Evolutionary conservation across 1,140 invertebrate genomes (phyloP), one percentile per base, ranked within the genome.

Genomic region (Camponotus floridanus): DNA sequence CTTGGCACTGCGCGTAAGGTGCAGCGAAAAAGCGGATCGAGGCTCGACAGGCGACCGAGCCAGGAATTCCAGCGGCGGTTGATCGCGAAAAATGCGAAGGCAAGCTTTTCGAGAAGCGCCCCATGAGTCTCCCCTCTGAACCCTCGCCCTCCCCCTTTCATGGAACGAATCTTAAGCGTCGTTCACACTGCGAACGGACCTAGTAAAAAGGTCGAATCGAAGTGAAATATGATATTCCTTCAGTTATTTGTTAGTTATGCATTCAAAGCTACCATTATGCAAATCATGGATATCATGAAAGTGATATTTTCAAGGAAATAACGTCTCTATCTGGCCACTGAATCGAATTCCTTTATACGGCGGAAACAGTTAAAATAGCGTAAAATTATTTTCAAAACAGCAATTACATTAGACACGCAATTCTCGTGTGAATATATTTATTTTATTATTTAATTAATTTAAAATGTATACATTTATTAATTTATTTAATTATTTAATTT

Each of bases 81-180:
- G 83, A 80, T 80, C 83, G 83, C 76, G 76, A 85, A 85, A 85
- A 85, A 85, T 78, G 74, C 76, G 74, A 79, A 85, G 76, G 74
- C 74, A 76, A 79, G 83, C 76, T 85, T 79, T 76, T 85, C 74
- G 51, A 85, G 76, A 80, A 45, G 42, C 62, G 33, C 57, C n/a
- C 59, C 57, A 26, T 39, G 39, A n/a, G 48, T 39, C 21, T 31
- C n/a, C n/a, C 68, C 42, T 31, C 7, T 11, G 3, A 15, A 26
- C 67, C 5, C 39, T 36, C 5, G 13, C 31, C 15, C 33, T 0
- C 8, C 48, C 48, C 13, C 48, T 13, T 26, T 26, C 26, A 3
- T 21, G 48, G 18, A 39, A 21, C 18, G 18, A 68, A 42, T 31
- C 13, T 85, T 67, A 68, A 80, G 76, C 76, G 21, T 42, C 31